A percentile compares a stretch with the other conserved stretches of the same genome.
phyloP scores from a whole-genome alignment of 2,113 vertebrate genomes.

The Macroglossus sobrinus region DNA sequence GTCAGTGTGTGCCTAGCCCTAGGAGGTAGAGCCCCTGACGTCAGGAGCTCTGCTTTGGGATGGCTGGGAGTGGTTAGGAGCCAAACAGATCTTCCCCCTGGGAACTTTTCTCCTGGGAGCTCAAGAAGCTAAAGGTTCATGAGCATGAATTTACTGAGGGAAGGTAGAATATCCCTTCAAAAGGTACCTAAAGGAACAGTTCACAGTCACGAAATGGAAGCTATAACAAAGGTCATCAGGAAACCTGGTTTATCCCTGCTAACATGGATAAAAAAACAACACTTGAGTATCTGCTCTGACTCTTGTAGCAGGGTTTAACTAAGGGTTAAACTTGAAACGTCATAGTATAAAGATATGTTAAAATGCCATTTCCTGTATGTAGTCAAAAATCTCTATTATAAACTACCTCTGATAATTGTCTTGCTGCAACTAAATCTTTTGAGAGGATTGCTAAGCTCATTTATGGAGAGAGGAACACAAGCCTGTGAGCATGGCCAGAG shows the following conservation, averaged over 20 bases:
- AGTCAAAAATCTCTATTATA: background rate
- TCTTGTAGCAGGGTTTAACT: background rate
- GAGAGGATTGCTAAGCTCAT: background rate
- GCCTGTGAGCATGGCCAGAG: background rate
- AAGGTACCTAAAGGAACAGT: accelerated
- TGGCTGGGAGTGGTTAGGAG: too few species aligned
- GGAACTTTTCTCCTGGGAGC: background rate
- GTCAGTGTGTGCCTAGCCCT: background rate
- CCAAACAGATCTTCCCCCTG: background rate
- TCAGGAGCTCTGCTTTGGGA: accelerated
- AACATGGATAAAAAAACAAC: background rate
- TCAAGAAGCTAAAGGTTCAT: background rate
- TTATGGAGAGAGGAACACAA: background rate
- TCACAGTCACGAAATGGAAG: background rate
- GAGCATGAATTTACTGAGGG: background rate
- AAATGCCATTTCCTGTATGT: background rate
- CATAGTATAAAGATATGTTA: background rate
- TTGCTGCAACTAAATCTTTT: background rate
- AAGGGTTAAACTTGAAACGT: background rate
- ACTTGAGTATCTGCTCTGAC: background rate
- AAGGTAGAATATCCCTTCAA: background rate
- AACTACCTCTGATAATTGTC: background rate
- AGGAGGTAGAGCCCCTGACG: accelerated
- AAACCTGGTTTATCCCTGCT: background rate
- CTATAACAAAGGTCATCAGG: background rate